These are phyloP conservation scores for Orthosia gothica DNA, from an alignment of 2,888 invertebrate species.

Conservation along the genomic window DNA sequence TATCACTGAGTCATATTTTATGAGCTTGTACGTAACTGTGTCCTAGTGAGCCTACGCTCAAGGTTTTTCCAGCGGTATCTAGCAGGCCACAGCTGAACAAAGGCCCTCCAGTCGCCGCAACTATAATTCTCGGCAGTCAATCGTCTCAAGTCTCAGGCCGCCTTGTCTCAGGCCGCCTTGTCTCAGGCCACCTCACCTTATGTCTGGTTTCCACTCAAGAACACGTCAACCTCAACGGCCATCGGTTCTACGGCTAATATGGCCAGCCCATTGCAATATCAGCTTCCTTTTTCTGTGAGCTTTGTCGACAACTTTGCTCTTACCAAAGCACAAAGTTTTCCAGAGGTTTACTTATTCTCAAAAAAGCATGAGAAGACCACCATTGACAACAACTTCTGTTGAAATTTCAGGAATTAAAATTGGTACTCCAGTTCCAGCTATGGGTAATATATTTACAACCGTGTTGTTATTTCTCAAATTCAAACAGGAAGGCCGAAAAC, in stretches of 20 bases:
- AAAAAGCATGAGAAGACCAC: background rate
- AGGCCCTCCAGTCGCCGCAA: background rate
- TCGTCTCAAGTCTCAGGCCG: too few species aligned
- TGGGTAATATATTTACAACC: background rate
- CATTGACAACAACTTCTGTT: background rate
- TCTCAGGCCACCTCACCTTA: too few species aligned
- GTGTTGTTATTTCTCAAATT: background rate
- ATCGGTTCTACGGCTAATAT: background rate
- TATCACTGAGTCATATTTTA: background rate
- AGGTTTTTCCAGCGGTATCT: too few species aligned
- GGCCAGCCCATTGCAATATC: too few species aligned
- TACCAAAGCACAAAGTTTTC: background rate
- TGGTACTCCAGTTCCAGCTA: background rate
- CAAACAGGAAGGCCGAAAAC: background rate
- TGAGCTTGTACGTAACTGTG: background rate
- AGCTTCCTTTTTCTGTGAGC: too few species aligned
- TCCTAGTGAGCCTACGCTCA: too few species aligned
- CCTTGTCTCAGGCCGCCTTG: background rate
- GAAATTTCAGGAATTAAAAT: background rate
- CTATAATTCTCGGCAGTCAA: too few species aligned
- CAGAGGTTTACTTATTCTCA: background rate
- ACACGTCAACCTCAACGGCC: background rate
- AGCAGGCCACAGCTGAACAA: background rate
- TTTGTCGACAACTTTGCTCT: background rate
- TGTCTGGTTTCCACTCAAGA: background rate